A percentile compares a stretch with the other conserved stretches of the same genome.
Conservation (phyloP, 2,113 vertebrate species). For the Centropus unirufus region DNA sequence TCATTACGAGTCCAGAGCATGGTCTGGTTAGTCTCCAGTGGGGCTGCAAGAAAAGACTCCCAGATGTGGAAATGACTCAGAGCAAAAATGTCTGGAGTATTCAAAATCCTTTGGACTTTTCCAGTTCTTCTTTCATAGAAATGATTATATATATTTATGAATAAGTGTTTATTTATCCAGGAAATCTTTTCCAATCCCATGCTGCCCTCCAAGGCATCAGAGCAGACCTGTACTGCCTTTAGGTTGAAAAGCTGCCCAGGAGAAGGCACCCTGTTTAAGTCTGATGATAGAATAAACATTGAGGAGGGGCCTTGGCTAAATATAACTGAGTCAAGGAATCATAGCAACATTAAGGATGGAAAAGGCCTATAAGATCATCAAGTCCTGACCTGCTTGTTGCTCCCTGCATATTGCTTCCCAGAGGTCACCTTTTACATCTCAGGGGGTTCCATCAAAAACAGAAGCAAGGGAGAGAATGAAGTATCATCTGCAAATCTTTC, state of each 20-base stretch:
- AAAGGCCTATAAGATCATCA: too few species aligned
- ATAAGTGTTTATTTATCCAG: not conserved
- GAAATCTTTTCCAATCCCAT: not conserved
- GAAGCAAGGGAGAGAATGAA: not conserved
- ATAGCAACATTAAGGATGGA: too few species aligned
- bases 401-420: not conserved
- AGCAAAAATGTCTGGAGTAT: not conserved
- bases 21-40: not conserved
- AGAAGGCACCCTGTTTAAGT: not conserved
- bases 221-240: not conserved
- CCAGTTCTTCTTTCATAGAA: not conserved
- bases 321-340: not conserved
- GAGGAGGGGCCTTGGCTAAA: not conserved
- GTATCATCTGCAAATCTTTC: not conserved
- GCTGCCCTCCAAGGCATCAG: not conserved
- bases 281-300: not conserved
- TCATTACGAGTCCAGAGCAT: not conserved
- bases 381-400: not conserved
- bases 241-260: not conserved
- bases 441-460: not conserved
- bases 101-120: not conserved
- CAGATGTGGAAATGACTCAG: not conserved
- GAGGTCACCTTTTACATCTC: not conserved
- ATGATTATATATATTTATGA: not conserved
- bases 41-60: not conserved